Conservation (phyloP, 2,113 vertebrate species). For the Camelus dromedarius region DNA sequence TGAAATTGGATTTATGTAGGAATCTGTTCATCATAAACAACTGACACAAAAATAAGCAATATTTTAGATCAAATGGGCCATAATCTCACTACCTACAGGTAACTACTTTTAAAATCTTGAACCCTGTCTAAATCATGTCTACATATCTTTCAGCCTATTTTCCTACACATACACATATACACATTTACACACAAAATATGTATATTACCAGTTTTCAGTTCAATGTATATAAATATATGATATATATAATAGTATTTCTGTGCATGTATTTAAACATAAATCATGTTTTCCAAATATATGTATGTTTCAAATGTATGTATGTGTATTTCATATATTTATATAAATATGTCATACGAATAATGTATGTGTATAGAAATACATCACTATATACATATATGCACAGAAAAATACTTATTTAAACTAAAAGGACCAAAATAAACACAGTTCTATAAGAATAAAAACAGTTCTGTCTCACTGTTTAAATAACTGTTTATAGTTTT, state of each 20-base stretch:
- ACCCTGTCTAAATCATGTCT: neutral
- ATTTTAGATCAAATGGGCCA: neutral
- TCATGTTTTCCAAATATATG: neutral
- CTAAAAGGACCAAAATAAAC: neutral
- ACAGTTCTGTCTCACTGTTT: neutral
- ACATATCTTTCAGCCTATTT: neutral
- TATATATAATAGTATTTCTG: neutral
- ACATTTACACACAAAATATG: neutral
- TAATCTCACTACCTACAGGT: neutral
- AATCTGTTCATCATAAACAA: neutral
- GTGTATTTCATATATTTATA: neutral
- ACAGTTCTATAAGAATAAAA: slow-evolving; percentile 3
- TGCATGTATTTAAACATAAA: neutral
- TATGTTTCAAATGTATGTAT: no score
- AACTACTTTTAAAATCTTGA: slow-evolving; percentile 8
- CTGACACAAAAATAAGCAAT: neutral
- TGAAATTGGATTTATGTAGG: neutral
- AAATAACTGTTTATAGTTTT: neutral
- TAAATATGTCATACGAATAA: neutral
- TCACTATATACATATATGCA: neutral
- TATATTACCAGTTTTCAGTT: neutral
- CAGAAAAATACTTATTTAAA: slow-evolving; percentile 9
- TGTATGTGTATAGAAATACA: neutral
- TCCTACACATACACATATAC: neutral
- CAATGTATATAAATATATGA: neutral